Percentiles rank a stretch among this genome's conserved stretches.
phyloP scores from a whole-genome alignment of 2,888 invertebrate genomes.

The Ashinkailepas kermadecensis region DNA sequence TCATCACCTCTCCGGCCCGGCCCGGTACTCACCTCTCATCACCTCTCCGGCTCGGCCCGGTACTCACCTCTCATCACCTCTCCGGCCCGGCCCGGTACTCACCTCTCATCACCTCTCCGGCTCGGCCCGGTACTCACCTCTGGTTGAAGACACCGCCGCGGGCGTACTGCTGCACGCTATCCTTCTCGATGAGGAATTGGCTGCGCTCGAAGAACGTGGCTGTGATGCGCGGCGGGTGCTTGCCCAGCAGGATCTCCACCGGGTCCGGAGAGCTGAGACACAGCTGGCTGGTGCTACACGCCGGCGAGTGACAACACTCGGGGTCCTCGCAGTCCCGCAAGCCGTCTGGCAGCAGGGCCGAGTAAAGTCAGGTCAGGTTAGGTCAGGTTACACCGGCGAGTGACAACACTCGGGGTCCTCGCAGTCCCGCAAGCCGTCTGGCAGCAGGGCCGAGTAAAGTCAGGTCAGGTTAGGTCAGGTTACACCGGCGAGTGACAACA shows the following conservation, averaged over 20 bases:
- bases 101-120: background rate
- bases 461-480: too few relatives aligned
- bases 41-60: too few relatives aligned
- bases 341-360: conserved; percentile 62
- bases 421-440: too few relatives aligned
- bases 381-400: too few relatives aligned
- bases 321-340: conserved; percentile 96
- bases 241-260: conserved; percentile 85
- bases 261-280: conserved; percentile 87
- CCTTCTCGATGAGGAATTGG: conserved; percentile 97
- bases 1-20: too few relatives aligned
- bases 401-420: too few relatives aligned
- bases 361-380: background rate
- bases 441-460: too few relatives aligned
- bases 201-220: conserved; percentile 97
- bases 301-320: conserved; percentile 82
- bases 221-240: conserved; percentile 92
- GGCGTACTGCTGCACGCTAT: conserved; percentile 95
- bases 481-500: conserved; percentile 77
- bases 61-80: too few relatives aligned
- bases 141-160: conserved; percentile 93
- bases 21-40: too few relatives aligned
- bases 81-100: too few relatives aligned
- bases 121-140: conserved; percentile 59
- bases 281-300: conserved; percentile 75